Evolutionary conservation across 92 coral and sea anemone genomes (phyloP), one percentile per base, ranked within the genome.

Genomic region (Porites rus): DNA sequence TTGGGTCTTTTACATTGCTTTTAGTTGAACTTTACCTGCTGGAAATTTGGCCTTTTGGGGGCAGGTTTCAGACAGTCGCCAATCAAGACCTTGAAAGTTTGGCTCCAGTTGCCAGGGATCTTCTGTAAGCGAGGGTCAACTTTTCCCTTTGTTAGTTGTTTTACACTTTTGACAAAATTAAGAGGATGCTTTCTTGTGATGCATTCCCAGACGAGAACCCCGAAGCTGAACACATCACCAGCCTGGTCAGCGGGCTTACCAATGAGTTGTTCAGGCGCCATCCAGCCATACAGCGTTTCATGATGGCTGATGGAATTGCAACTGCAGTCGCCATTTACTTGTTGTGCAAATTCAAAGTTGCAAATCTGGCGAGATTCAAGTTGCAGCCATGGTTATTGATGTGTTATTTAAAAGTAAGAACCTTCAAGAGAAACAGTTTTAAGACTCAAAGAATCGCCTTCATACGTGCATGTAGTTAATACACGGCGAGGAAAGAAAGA

Each of bases 201-300:
- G 73, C 96, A 95, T 73, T 96, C 99, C 95, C 98, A 91, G 11
- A 96, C 84, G 8, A 90, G 76, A 70, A 96, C 72, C 19, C 98
- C 99, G 74, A 90, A 91, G 75, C 97, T 91, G 76, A 89, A 96
- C 59, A 95, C 98, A 74, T 96, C 99, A 28, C 99, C 87, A 18
- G 79, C 84, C 74, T 88, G 87, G 91, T 96, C 98, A 69, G 97
- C 97, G 17, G 97, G 86, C 43, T 77, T 87, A 19, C 99, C 99
- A 72, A 78, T 69, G 58, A 96, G 82, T 80, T 96, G 99, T 65
- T 96, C 99, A 10, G 99, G 99, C 60, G 99, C 99, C 99, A 96
- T 96, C 93, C 92, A 93, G 19, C 92, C 93, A 43, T 93, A 92
- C 12, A 96, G 88, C 17, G 83, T 77, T 74, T 79, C 76, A 80